Base-by-base conservation (phyloP, 2,113 vertebrate genomes). In the Oncorhynchus keta region DNA sequence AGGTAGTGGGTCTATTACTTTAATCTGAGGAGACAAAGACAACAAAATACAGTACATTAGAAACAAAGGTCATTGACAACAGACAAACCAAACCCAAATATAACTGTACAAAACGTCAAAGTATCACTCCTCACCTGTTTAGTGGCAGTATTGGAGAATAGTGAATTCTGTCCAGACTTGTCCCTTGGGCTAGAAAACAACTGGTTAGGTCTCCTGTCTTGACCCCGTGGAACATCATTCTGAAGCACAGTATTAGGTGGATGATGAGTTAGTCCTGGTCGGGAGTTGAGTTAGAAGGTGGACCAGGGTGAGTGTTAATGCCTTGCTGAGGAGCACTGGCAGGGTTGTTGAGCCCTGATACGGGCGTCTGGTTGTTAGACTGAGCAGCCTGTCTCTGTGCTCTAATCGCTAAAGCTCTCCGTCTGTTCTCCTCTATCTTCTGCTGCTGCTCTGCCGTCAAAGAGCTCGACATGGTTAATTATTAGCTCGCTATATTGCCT, bases 401-500 rank as follows among this genome's bases (percentile, higher is more conserved):
- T 92, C 97, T 94, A 76, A 94, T 93, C 22, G 95, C 96, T 82
- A 99, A 86, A 79, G 98, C 98, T 48, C 87, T 95, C 72, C 81
- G 93, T 30, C 96, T 90, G 86, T 99, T 99, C 81, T 96, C 96
- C 78, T 98, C 97, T 3, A 99, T 99, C 87, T 90, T 94, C 70
- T 90, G 90, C 91, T 93, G 94, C 69, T 99, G 97, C 73, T 98
- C 97, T 49, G 94, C 93, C 2, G 96, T 98, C 75, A 99, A 91
- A 69, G 89, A 90, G 70, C 86, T 85, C 4, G 96, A 96, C 97
- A 99, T 99, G 32, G 67, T 81, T 76, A 48, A 4, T 8, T 22
- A 16, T 62, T 22, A 62, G 2, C 59, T 11, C 22, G n/a, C 20
- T 64, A 39, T 28, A 26, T 22, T 35, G 14, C 51, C 26, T 20